phyloP scores from a whole-genome alignment of 1,140 invertebrate species.

The Pseudomyrmex dendroicus region DNA sequence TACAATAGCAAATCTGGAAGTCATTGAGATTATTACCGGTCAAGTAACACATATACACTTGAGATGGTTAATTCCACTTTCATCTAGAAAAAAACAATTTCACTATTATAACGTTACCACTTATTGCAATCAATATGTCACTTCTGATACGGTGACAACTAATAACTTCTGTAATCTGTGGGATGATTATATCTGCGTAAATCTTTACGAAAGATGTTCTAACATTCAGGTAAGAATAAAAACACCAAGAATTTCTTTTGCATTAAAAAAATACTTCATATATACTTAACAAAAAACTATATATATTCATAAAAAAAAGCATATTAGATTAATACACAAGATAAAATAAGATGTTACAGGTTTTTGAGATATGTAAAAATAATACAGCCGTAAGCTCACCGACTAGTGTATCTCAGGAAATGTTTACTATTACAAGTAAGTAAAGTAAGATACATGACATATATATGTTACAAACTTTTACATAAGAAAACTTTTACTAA shows the following conservation, averaged over 20 bases:
- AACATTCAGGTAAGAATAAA: slow-evolving; percentile 11
- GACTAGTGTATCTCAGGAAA: no score
- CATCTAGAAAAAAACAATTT: slow-evolving; percentile 65
- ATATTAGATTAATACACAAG: neutral
- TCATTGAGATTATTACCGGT: slow-evolving; percentile 56
- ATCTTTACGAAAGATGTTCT: slow-evolving; percentile 7
- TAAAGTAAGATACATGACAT: no score
- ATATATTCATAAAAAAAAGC: no score
- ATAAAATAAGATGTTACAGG: neutral
- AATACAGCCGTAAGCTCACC: no score
- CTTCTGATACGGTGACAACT: neutral
- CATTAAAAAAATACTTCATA: no score
- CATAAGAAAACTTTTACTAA: no score
- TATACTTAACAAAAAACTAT: no score
- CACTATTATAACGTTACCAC: neutral
- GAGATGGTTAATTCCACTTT: slow-evolving; percentile 63
- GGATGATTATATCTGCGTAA: slow-evolving; percentile 60
- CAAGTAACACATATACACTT: neutral
- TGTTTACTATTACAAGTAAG: no score
- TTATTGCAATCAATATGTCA: neutral
- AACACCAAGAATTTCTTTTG: no score
- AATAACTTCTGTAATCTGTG: slow-evolving; percentile 66
- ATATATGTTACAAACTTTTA: no score
- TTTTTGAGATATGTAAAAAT: no score
- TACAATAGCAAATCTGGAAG: slow-evolving; percentile 48